These are phyloP conservation scores for Emydocephalus ijimae DNA, from an alignment of 2,113 vertebrate genomes.

Conservation along the genomic window DNA sequence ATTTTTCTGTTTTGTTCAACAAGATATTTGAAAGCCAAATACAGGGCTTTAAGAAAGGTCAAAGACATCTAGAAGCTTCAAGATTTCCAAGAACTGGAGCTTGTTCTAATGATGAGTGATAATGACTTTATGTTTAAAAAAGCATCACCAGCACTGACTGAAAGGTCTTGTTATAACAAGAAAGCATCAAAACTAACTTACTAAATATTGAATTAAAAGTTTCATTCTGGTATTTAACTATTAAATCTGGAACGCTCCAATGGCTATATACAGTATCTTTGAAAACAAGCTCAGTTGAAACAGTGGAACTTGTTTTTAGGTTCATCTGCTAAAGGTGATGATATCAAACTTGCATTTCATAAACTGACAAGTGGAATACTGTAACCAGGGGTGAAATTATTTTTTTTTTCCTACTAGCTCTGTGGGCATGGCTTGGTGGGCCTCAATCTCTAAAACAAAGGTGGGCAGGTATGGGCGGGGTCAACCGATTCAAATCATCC, in stretches of 20 bases:
- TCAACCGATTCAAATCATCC: too few species aligned
- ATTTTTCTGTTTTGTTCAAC: rapidly evolving
- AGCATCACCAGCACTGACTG: conserved; percentile 72
- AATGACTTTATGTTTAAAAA: conserved; percentile 82
- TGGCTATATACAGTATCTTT: conserved; percentile 50
- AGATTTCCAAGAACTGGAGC: conserved; percentile 97
- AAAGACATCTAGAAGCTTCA: conserved; percentile 95
- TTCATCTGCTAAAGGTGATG: neutral
- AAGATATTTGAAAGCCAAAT: neutral
- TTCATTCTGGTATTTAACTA: neutral
- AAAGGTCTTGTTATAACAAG: conserved; percentile 92
- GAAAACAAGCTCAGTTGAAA: conserved; percentile 6
- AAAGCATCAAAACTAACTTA: conserved; percentile 94
- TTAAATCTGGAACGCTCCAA: conserved; percentile 42
- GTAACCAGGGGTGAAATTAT: neutral
- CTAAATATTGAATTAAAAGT: conserved; percentile 54
- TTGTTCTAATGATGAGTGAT: conserved; percentile 87
- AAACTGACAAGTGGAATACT: neutral
- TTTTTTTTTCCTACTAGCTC: too few species aligned
- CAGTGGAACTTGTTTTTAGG: neutral
- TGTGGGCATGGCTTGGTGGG: too few species aligned
- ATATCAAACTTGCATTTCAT: conserved; percentile 16
- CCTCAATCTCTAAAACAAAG: too few species aligned
- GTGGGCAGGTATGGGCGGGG: too few species aligned
- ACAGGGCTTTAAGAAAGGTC: conserved; percentile 70